Percentiles rank a stretch among this genome's conserved stretches.
These are phyloP conservation scores for Actinemys pallida DNA, from an alignment of 2,113 vertebrate species.

Conservation along the genomic window DNA sequence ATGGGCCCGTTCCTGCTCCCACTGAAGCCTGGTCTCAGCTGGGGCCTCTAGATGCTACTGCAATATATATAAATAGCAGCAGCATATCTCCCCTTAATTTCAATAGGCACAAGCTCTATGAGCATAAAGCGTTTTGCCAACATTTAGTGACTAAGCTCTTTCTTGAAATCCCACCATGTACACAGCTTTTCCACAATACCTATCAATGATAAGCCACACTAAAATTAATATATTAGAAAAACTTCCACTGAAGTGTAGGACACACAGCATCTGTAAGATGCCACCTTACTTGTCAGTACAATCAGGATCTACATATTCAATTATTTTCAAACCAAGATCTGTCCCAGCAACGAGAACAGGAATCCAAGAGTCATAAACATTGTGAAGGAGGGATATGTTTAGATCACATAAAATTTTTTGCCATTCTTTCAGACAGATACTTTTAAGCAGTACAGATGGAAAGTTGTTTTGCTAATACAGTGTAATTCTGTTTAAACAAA, in stretches of 20 bases:
- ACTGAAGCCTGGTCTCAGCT: no score
- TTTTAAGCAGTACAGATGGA: no score
- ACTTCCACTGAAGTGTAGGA: background rate
- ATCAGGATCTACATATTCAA: background rate
- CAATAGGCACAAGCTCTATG: no score
- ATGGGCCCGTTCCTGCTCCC: no score
- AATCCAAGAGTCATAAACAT: background rate
- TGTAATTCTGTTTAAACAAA: no score
- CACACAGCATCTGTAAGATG: background rate
- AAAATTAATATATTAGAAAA: background rate
- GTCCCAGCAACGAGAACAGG: background rate
- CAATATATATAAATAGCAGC: no score
- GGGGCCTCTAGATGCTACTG: no score
- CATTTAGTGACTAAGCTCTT: background rate
- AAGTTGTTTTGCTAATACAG: no score
- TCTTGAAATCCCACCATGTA: background rate
- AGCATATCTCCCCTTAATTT: no score
- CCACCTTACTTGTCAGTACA: background rate
- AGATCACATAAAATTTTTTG: background rate
- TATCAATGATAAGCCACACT: background rate
- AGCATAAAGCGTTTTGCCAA: no score
- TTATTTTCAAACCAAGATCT: background rate
- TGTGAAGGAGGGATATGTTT: background rate
- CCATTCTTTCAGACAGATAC: background rate
- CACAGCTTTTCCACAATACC: background rate